Conservation (phyloP, 2,113 vertebrate genomes). For the Bettongia penicillata region DNA sequence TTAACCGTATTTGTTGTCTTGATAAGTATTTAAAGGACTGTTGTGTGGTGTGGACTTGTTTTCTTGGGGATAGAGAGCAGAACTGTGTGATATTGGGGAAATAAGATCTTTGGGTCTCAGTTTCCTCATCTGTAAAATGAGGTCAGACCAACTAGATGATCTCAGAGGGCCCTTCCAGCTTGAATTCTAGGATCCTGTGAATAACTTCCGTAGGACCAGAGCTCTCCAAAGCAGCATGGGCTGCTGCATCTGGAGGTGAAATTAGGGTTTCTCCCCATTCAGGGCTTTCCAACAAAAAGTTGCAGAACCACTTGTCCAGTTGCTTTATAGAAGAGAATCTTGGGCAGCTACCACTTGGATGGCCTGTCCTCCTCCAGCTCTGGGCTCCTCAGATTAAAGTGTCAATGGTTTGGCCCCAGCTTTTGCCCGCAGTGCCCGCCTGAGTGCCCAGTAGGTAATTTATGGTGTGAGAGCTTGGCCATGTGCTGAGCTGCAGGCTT, state of each 20-base stretch:
- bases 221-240: neutral
- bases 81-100: neutral
- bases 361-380: neutral
- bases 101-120: constrained; percentile 75
- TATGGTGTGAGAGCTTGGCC: constrained; percentile 82
- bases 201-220: neutral
- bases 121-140: neutral
- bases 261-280: neutral
- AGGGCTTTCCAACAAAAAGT: neutral
- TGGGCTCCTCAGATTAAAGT: neutral
- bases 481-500: constrained; percentile 80
- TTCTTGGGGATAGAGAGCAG: neutral
- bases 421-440: constrained; percentile 35
- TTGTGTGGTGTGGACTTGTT: neutral
- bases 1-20: neutral
- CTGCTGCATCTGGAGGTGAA: neutral
- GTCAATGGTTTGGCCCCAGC: constrained; percentile 81
- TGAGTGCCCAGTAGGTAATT: constrained; percentile 82
- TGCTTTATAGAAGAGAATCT: neutral
- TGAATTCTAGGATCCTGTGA: neutral
- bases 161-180: neutral
- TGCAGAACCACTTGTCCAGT: neutral
- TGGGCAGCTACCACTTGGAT: neutral
- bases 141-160: neutral
- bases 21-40: neutral